Conservation (phyloP, 2,888 invertebrate species). For the Empis stercorea region DNA sequence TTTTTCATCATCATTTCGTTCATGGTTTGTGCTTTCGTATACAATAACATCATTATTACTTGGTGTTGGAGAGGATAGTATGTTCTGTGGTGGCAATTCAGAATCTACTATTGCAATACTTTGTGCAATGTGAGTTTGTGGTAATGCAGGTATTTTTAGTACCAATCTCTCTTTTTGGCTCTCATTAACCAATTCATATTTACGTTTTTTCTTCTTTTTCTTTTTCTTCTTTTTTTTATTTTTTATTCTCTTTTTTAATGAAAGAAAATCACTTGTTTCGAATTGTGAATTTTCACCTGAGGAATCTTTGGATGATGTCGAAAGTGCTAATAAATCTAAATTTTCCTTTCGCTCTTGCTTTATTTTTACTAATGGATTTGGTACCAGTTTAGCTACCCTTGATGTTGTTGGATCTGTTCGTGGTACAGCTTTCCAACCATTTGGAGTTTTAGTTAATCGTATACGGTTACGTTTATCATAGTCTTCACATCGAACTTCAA, state of each 20-base stretch:
- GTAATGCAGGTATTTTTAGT: slow-evolving; percentile 3
- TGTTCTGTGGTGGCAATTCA: too few species aligned
- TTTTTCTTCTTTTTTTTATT: slow-evolving; percentile 19
- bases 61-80: slow-evolving; percentile 3
- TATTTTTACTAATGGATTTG: slow-evolving; percentile 36
- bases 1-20: slow-evolving; percentile 14
- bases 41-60: slow-evolving; percentile 15
- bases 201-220: slow-evolving; percentile 17
- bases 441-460: slow-evolving; percentile 64
- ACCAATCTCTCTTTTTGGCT: slow-evolving; percentile 9
- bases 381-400: slow-evolving; percentile 26
- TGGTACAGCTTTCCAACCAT: slow-evolving; percentile 73
- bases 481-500: slow-evolving; percentile 76
- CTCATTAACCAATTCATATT: slow-evolving; percentile 25
- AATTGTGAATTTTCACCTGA: slow-evolving; percentile 1
- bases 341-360: slow-evolving; percentile 23
- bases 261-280: neutral
- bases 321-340: neutral
- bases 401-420: slow-evolving; percentile 46
- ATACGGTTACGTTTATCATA: slow-evolving; percentile 77
- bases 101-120: too few species aligned
- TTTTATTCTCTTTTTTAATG: slow-evolving; percentile 2
- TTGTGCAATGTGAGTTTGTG: too few species aligned
- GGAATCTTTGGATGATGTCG: slow-evolving; percentile 3
- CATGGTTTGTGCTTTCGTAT: slow-evolving; percentile 20